A percentile compares a stretch with the other conserved stretches of the same genome.
Evolutionary conservation across 2,113 vertebrate genomes (phyloP).

Genomic region (Sterna hirundo): DNA sequence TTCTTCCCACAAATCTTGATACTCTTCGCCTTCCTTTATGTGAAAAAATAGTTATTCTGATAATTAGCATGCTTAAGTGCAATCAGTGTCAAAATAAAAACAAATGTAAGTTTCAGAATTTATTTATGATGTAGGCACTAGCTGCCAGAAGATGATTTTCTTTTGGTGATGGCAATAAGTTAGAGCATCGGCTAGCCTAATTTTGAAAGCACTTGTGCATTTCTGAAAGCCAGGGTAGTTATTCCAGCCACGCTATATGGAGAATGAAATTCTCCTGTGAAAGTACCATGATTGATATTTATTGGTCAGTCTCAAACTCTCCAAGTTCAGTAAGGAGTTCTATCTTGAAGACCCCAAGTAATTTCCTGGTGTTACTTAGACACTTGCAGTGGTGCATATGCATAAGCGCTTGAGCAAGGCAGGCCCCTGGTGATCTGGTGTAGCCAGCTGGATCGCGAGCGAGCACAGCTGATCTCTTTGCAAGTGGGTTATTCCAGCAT

Average conservation of each 20-base stretch:
- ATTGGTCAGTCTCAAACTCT: background rate
- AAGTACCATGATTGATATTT: background rate
- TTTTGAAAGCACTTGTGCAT: background rate
- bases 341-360: background rate
- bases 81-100: constrained; percentile 11
- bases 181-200: background rate
- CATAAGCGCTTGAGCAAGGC: fast-evolving
- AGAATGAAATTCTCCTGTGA: background rate
- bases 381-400: background rate
- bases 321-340: background rate
- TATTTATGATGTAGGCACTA: background rate
- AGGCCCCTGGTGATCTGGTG: background rate
- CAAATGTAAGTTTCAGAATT: background rate
- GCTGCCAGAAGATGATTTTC: background rate
- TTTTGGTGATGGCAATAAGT: background rate
- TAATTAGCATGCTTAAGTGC: background rate
- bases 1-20: background rate
- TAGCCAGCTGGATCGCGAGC: background rate
- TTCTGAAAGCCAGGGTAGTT: background rate
- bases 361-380: too few relatives aligned
- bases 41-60: background rate
- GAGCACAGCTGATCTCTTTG: background rate
- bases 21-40: background rate
- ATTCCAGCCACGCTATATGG: background rate
- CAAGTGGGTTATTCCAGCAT: background rate